Conservation (phyloP, 2,888 invertebrate species). For the Cremastinae sp. region DNA sequence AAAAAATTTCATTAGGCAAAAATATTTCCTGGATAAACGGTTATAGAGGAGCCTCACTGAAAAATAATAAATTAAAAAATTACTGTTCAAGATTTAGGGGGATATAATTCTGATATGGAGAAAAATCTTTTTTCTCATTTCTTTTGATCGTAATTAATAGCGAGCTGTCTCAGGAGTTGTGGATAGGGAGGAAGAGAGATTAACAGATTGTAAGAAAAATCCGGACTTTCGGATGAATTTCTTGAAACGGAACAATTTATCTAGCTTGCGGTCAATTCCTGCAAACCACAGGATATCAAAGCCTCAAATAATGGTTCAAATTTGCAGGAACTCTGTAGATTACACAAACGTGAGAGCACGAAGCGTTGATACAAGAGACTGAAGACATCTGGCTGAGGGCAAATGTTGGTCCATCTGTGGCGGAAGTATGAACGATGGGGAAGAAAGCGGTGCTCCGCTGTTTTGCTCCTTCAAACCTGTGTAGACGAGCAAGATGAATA, state of each 20-base stretch:
- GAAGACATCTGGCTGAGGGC: conserved; percentile 27
- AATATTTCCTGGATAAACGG: no score
- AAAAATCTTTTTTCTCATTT: no score
- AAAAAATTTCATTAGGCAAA: no score
- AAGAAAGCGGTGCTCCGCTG: conserved; percentile 36
- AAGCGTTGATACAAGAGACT: neutral
- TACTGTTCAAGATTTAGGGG: no score
- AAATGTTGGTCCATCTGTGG: conserved; percentile 50
- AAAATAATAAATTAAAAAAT: no score
- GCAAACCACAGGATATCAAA: neutral
- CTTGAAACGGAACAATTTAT: neutral
- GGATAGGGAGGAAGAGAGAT: neutral
- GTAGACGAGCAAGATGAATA: conserved; percentile 13
- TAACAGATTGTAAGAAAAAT: neutral
- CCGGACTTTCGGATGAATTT: neutral
- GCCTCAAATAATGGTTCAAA: conserved; percentile 16
- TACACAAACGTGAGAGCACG: neutral
- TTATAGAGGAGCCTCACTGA: no score
- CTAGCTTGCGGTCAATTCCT: neutral
- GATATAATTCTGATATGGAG: no score
- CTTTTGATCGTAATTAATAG: no score
- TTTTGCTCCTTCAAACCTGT: neutral
- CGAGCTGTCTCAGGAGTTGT: no score
- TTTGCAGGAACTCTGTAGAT: conserved; percentile 12
- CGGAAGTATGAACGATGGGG: conserved; percentile 44